These are phyloP conservation scores for Bovichtus variegatus DNA, from an alignment of 2,797 vertebrate species.

Conservation along the genomic window DNA sequence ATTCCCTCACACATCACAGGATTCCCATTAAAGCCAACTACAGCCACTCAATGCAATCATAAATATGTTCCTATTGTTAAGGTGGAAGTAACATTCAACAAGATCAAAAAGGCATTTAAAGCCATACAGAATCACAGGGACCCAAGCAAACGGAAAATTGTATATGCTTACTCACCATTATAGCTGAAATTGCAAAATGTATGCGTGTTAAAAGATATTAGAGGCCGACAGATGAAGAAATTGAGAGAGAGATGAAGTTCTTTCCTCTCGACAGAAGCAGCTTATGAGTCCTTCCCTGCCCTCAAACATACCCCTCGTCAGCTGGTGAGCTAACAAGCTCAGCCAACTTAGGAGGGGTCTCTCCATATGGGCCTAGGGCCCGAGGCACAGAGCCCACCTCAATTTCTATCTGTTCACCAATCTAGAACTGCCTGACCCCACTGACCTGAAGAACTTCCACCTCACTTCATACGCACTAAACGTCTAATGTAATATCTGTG, in stretches of 20 bases:
- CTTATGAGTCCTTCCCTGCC: constrained; percentile 57
- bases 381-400: constrained; percentile 64
- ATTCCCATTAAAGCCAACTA: background rate
- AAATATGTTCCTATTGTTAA: background rate
- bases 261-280: constrained; percentile 48
- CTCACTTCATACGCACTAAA: constrained; percentile 9
- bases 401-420: constrained; percentile 60
- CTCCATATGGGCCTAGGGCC: constrained; percentile 62
- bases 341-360: constrained; percentile 74
- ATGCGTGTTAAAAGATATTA: constrained; percentile 8
- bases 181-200: constrained; percentile 10
- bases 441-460: constrained; percentile 39
- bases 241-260: constrained; percentile 30
- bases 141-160: constrained; percentile 1
- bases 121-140: background rate
- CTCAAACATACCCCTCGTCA: constrained; percentile 70
- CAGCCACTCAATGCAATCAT: background rate
- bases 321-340: constrained; percentile 63
- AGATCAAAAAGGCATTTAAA: constrained; percentile 25
- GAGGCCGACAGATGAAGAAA: constrained; percentile 25
- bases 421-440: constrained; percentile 54
- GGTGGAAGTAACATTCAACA: background rate
- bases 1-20: background rate
- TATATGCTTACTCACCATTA: constrained; percentile 69
- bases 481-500: constrained; percentile 9